Percentiles rank a stretch among this genome's conserved stretches.
These are phyloP conservation scores for Scolanthus callimorphus DNA, from an alignment of 92 coral and sea anemone genomes.

Conservation along the genomic window DNA sequence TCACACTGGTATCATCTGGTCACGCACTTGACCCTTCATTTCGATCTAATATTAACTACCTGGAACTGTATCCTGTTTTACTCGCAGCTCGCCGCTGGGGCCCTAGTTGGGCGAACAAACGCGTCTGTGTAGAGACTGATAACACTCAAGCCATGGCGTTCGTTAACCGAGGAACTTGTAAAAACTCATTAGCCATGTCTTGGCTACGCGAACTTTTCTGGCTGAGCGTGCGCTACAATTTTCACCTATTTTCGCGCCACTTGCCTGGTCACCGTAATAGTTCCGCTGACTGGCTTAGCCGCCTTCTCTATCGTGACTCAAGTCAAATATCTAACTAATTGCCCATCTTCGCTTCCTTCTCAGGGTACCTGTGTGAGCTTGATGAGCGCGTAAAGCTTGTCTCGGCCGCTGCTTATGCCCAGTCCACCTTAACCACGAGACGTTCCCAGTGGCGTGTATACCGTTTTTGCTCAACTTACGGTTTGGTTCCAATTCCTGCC, in stretches of 20 bases:
- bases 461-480: slow-evolving; percentile 8
- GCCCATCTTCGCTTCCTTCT: neutral
- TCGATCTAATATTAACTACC: slow-evolving; percentile 16
- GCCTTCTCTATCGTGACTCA: neutral
- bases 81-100: no score
- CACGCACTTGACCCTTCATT: slow-evolving; percentile 11
- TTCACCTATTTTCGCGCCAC: slow-evolving; percentile 11
- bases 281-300: slow-evolving; percentile 13
- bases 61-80: slow-evolving; percentile 11
- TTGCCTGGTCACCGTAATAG: slow-evolving; percentile 11
- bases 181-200: slow-evolving; percentile 18
- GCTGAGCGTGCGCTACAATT: slow-evolving; percentile 15
- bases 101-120: no score
- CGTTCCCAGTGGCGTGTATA: slow-evolving; percentile 21
- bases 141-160: slow-evolving; percentile 21
- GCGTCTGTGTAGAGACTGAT: no score
- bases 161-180: slow-evolving; percentile 11
- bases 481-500: slow-evolving; percentile 7
- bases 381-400: slow-evolving; percentile 12
- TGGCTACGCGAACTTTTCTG: slow-evolving; percentile 27
- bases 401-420: slow-evolving; percentile 23
- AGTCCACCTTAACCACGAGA: slow-evolving; percentile 9
- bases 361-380: slow-evolving; percentile 14
- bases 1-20: slow-evolving; percentile 9
- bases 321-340: no score